These are phyloP conservation scores for rabbit (Oryctolagus cuniculus) DNA, from an alignment of 2,113 vertebrate species.

Conservation along the genomic window DNA sequence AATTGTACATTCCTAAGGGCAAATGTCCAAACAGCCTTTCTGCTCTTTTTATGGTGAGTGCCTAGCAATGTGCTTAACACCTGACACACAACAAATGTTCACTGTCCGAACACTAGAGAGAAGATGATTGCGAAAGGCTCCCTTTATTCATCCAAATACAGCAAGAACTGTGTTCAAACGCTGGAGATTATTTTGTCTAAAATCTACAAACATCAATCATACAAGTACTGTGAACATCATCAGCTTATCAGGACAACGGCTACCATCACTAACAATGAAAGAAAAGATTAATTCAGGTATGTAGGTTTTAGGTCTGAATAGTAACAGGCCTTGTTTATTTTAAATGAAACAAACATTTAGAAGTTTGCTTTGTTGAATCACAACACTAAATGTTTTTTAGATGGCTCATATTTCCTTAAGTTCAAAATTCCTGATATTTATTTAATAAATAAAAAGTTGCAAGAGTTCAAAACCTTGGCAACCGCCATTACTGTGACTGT, in stretches of 20 bases:
- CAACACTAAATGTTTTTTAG: background rate
- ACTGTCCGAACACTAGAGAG: fast-evolving
- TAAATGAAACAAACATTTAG: background rate
- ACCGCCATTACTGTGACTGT: conserved; percentile 70
- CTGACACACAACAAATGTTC: background rate
- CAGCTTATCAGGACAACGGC: background rate
- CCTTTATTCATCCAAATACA: background rate
- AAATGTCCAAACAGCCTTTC: background rate
- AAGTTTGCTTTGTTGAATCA: background rate
- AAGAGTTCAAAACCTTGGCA: conserved; percentile 69
- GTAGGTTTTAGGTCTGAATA: background rate
- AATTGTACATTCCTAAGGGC: background rate
- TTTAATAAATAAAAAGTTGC: background rate
- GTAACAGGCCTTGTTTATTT: background rate
- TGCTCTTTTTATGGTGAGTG: background rate
- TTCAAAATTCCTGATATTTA: conserved; percentile 1
- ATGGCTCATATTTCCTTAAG: conserved; percentile 5
- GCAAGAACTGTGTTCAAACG: background rate
- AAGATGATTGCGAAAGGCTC: background rate
- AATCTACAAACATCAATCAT: background rate
- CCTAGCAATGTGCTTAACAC: background rate
- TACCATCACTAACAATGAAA: background rate
- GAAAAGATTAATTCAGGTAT: background rate
- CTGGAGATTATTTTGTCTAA: fast-evolving
- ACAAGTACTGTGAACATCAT: background rate